These are phyloP conservation scores for Conops quadrifasciatus DNA, from an alignment of 2,888 invertebrate species.

Conservation along the genomic window DNA sequence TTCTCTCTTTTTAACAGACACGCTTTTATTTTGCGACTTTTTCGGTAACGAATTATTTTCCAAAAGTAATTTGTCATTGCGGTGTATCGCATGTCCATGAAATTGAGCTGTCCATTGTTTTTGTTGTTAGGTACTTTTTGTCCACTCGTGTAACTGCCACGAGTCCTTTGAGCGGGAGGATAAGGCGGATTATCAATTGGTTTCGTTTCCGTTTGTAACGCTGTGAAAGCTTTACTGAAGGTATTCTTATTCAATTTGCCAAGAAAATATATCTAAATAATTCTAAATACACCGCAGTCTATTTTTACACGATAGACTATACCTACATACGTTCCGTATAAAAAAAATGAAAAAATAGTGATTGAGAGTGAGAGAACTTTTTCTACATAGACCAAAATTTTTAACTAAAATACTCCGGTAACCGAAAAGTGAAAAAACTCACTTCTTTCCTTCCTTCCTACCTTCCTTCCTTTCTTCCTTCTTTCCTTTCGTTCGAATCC, in stretches of 20 bases:
- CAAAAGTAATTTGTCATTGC: slow-evolving; percentile 51
- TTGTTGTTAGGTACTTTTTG: not conserved
- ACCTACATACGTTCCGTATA: not conserved
- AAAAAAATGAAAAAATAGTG: not conserved
- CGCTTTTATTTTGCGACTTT: slow-evolving; percentile 8
- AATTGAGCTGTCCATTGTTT: slow-evolving; percentile 34
- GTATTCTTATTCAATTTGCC: too few species aligned
- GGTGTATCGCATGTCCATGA: slow-evolving; percentile 42
- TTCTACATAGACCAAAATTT: not conserved
- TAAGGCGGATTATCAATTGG: too few species aligned
- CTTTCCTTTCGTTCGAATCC: not conserved
- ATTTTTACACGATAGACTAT: not conserved
- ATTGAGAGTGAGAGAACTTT: slow-evolving; percentile 3
- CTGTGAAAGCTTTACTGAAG: too few species aligned
- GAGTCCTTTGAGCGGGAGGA: too few species aligned
- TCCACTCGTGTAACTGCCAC: too few species aligned
- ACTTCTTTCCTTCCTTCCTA: not conserved
- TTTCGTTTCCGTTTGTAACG: too few species aligned
- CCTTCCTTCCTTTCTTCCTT: not conserved
- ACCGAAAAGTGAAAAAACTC: too few species aligned
- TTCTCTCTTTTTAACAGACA: slow-evolving; percentile 3
- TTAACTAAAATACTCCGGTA: too few species aligned
- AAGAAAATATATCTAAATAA: too few species aligned
- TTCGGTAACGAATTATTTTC: slow-evolving; percentile 27
- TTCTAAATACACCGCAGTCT: too few species aligned